These are phyloP conservation scores for Cyanoramphus novaezelandiae DNA, from an alignment of 2,113 vertebrate genomes.

Conservation along the genomic window DNA sequence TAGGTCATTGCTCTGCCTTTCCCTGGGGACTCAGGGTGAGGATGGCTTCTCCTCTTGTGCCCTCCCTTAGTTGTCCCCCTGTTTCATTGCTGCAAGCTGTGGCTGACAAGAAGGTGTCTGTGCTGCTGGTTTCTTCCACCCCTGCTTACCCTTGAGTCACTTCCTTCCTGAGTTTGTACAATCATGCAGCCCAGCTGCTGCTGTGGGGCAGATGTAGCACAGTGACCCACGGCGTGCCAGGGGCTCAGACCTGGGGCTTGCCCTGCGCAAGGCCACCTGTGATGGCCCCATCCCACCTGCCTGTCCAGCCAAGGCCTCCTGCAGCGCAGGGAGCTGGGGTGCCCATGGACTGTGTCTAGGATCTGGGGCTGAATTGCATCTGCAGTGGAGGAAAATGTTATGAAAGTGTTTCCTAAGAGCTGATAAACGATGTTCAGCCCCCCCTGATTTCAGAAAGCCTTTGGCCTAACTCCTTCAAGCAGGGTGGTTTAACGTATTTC, in stretches of 20 bases:
- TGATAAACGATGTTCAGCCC: neutral
- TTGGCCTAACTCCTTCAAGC: neutral
- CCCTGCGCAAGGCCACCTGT: rapidly evolving
- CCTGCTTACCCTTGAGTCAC: slow-evolving; percentile 65
- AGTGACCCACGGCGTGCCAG: neutral
- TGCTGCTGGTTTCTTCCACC: slow-evolving; percentile 52
- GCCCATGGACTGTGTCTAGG: rapidly evolving
- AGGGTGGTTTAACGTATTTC: neutral
- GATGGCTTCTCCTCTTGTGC: neutral
- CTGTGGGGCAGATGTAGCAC: neutral
- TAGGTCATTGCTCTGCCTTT: neutral
- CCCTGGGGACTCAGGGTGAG: neutral
- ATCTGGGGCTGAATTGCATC: neutral
- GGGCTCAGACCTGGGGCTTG: neutral
- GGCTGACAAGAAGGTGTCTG: slow-evolving; percentile 45
- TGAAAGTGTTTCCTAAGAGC: slow-evolving; percentile 34
- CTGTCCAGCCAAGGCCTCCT: neutral
- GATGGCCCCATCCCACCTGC: neutral
- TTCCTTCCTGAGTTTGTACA: slow-evolving; percentile 73
- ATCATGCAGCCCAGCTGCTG: slow-evolving; percentile 47
- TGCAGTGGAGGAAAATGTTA: neutral
- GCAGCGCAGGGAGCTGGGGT: rapidly evolving
- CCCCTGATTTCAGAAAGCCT: neutral
- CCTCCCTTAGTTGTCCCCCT: neutral
- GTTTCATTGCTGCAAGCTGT: neutral